Base-by-base conservation (phyloP, 2,888 invertebrate species). In the Apodemia hepburni region DNA sequence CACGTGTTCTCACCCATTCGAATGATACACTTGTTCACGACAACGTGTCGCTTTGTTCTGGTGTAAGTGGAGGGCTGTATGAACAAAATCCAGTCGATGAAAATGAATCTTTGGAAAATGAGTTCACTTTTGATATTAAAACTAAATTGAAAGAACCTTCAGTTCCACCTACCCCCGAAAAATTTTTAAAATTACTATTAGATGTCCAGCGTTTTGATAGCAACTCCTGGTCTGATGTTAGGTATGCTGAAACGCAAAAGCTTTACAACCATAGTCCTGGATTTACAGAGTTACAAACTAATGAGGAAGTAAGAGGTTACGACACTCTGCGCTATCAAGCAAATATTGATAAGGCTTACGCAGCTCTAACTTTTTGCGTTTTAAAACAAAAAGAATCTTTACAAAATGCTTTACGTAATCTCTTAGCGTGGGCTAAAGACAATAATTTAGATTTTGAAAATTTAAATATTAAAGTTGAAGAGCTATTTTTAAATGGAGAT, bases 311-410 rank as follows among this genome's bases (percentile, higher is more conserved):
- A 18, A 69, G 65, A 63, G 35, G 18, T 2, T 71, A 69, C 65
- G 69, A 73, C 47, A 62, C 61, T 11, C 11, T 60, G 12, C 63
- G 66, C 8, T 62, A 70, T n/a, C 57, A 69, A 9, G 51, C 65
- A 5, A 51, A 71, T 59, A 18, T 68, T 15, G 70, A 71, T 45
- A 71, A 67, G 61, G 61, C 69, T 3, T 71, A 66, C 60, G 68
- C 69, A 17, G 70, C 69, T 8, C 17, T 71, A 29, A 71, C 70
- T 0, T 68, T 61, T 63, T 68, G 70, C 49, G 38, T 67, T 18
- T 33, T 72, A 12, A 70, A 71, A 61, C 70, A 72, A 63, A 64
- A 64, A 61, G 66, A 69, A 60, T 54, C 61, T 15, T 59, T 73
- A 5, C 67, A 69, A 62, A 57, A 63, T 22, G 22, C 27, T 15